Evolutionary conservation across 1,140 invertebrate species (phyloP).

Genomic region (Lasioglossum baleicum): DNA sequence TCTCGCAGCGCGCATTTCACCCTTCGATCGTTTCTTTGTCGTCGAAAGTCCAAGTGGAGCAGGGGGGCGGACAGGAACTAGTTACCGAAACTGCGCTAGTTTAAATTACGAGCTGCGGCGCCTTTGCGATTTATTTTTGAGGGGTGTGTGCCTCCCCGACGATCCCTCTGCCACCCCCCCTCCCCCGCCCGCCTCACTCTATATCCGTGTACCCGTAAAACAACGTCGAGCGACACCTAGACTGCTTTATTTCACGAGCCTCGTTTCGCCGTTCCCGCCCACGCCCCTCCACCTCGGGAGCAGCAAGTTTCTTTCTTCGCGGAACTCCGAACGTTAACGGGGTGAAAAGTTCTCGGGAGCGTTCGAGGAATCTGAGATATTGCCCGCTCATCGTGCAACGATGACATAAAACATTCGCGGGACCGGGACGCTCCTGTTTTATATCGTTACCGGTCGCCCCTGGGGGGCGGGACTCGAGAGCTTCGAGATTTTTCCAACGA

Average conservation of each 20-base stretch:
- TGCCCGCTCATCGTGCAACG: conserved; percentile 42
- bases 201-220: conserved; percentile 34
- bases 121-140: conserved; percentile 77
- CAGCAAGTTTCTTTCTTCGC: conserved; percentile 49
- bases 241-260: conserved; percentile 56
- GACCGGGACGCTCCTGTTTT: conserved; percentile 37
- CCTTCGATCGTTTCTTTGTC: conserved; percentile 40
- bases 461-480: not conserved
- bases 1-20: not conserved
- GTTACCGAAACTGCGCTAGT: conserved; percentile 79
- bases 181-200: not conserved
- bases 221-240: conserved; percentile 36
- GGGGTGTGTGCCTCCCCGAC: conserved; percentile 36
- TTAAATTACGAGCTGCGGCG: conserved; percentile 76
- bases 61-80: conserved; percentile 64
- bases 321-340: conserved; percentile 55
- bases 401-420: conserved; percentile 47
- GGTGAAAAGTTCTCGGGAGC: conserved; percentile 53
- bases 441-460: conserved; percentile 26
- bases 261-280: conserved; percentile 30
- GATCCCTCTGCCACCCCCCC: not conserved
- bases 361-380: conserved; percentile 54
- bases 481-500: not conserved
- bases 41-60: conserved; percentile 32
- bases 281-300: too few species aligned